These are phyloP conservation scores for Orthosia incerta DNA, from an alignment of 2,888 invertebrate species.

Conservation along the genomic window DNA sequence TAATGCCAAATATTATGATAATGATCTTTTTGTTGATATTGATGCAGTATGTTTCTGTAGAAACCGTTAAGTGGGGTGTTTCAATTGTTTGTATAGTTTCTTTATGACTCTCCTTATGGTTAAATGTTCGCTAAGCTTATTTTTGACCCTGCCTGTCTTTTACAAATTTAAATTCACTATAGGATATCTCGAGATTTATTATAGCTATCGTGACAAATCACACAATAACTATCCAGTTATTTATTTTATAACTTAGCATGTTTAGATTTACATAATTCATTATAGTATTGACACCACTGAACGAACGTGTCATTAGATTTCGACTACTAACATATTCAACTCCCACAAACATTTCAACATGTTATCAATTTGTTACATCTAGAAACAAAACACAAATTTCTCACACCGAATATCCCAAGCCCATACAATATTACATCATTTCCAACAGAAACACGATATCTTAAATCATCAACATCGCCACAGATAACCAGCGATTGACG, in stretches of 20 bases:
- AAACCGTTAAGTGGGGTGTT: constrained; percentile 8
- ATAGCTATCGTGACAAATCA: neutral
- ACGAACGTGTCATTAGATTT: neutral
- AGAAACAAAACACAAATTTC: constrained; percentile 1
- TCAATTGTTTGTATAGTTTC: neutral
- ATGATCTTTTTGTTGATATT: constrained; percentile 52
- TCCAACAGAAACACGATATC: constrained; percentile 26
- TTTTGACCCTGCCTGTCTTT: neutral
- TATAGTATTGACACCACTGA: neutral
- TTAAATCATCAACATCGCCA: constrained; percentile 36
- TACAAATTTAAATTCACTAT: neutral
- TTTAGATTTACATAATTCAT: neutral
- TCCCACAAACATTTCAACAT: neutral
- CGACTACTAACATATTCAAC: neutral
- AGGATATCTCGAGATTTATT: neutral
- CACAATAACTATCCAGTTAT: neutral
- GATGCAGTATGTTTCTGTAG: constrained; percentile 14
- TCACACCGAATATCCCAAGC: constrained; percentile 4
- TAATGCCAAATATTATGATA: constrained; percentile 67
- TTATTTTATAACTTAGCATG: neutral
- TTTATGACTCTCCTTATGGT: neutral
- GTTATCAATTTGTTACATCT: constrained; percentile 16
- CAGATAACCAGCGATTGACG: constrained; percentile 47
- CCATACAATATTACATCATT: neutral
- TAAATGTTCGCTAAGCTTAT: neutral